phyloP scores from a whole-genome alignment of 2,113 vertebrate species.

The Tragelaphus strepsiceros region DNA sequence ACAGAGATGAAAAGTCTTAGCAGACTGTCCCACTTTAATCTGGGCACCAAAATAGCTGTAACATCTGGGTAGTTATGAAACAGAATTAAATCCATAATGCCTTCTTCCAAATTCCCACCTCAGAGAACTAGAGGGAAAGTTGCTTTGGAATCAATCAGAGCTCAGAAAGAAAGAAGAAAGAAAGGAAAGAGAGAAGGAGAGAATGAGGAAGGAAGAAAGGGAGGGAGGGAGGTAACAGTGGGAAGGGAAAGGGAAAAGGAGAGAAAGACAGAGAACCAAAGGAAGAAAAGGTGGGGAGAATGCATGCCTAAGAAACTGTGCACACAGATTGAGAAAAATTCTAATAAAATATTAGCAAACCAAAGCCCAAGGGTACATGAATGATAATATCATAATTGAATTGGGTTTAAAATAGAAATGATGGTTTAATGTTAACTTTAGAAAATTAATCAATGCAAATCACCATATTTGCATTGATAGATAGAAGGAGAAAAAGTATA shows the following conservation, averaged over 20 bases:
- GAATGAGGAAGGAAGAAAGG: neutral
- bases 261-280: neutral
- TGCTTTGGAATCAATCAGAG: neutral
- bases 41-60: neutral
- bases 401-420: neutral
- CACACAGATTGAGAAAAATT: neutral
- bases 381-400: neutral
- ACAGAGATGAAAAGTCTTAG: neutral
- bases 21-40: neutral
- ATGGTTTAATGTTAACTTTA: neutral
- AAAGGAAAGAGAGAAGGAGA: no score
- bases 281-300: neutral
- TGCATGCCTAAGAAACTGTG: neutral
- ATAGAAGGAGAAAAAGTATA: neutral
- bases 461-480: neutral
- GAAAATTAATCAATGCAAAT: neutral
- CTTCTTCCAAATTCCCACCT: neutral
- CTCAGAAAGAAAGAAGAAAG: neutral
- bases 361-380: neutral
- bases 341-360: neutral
- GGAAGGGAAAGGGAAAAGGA: neutral
- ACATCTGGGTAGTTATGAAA: neutral
- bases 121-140: neutral
- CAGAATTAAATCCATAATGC: neutral
- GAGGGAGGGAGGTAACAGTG: fast-evolving